These are phyloP conservation scores for Sapayoa aenigma DNA, from an alignment of 2,113 vertebrate species.

Conservation along the genomic window DNA sequence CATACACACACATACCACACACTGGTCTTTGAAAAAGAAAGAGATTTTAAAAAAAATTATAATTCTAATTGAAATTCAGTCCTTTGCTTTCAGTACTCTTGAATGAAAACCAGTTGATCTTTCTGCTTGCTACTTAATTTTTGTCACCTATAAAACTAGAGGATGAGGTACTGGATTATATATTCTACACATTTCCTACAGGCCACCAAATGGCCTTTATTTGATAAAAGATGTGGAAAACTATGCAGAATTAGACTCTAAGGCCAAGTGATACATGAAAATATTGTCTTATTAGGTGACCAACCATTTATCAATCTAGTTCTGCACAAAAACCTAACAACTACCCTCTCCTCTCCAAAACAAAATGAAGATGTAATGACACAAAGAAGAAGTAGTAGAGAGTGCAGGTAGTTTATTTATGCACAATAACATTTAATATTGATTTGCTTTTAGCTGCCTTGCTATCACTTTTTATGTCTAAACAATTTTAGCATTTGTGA, in stretches of 20 bases:
- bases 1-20: no score
- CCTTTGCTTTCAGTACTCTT: not conserved
- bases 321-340: not conserved
- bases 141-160: not conserved
- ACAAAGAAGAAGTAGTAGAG: not conserved
- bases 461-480: not conserved
- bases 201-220: not conserved
- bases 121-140: not conserved
- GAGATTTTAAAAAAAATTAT: not conserved
- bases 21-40: not conserved
- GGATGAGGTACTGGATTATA: not conserved
- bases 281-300: not conserved
- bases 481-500: not conserved
- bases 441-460: not conserved
- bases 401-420: not conserved
- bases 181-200: not conserved
- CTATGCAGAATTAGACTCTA: not conserved
- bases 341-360: not conserved
- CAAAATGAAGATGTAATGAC: not conserved
- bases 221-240: not conserved
- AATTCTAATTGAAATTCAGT: not conserved
- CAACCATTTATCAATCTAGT: not conserved
- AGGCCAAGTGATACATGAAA: not conserved
- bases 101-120: not conserved
- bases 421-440: not conserved